Base-by-base conservation (phyloP, 2,113 vertebrate genomes). In the Tragelaphus imberbis region DNA sequence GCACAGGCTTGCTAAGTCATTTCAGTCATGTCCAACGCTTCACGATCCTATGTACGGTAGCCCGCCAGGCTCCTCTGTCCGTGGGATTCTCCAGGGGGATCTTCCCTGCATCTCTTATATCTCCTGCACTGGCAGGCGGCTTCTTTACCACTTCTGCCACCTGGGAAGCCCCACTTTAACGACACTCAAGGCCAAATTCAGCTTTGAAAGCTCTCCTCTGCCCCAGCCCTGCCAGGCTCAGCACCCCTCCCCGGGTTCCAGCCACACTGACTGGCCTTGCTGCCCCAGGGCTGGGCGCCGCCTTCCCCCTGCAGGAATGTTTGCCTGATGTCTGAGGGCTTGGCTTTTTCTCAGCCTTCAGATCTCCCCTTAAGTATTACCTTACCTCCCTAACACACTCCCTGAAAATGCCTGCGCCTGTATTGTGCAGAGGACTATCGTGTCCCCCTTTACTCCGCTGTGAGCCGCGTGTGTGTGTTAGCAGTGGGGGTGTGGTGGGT, bases 171-270 rank as follows among this genome's bases (percentile, higher is more conserved):
- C 19, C 0, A 6, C 21, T 51, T 44, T 68, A 71, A 56, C 15
- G 0, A 47, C 40, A 28, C 33, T 63, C 49, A 19, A 5, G 9
- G 36, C 12, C 63, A 55, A 80, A 47, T 36, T 56, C 65, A 55
- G 13, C 44, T 30, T 0, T 8, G 87, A 36, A 40, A 30, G 25
- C 49, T 28, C 71, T 6, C 28, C 2, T 23, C 28, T 23, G 33
- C 40, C 68, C 16, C 11, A 14, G 25, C 79, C 51, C 16, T 71
- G 36, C 49, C 25, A 4, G 17, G 19, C n/a, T 40, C 14, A 3
- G 30, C 27, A 71, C 30, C 17, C 16, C 12, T 49, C 33, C 25
- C 23, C 0, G 0, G 2, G 0, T 36, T 68, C 49, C 59, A 47
- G 77, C 59, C 30, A 94, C 49, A 3, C 47, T 4, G 16, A 5